Evolutionary conservation across 2,888 invertebrate genomes (phyloP).

Genomic region (Catotricha subobsoleta): DNA sequence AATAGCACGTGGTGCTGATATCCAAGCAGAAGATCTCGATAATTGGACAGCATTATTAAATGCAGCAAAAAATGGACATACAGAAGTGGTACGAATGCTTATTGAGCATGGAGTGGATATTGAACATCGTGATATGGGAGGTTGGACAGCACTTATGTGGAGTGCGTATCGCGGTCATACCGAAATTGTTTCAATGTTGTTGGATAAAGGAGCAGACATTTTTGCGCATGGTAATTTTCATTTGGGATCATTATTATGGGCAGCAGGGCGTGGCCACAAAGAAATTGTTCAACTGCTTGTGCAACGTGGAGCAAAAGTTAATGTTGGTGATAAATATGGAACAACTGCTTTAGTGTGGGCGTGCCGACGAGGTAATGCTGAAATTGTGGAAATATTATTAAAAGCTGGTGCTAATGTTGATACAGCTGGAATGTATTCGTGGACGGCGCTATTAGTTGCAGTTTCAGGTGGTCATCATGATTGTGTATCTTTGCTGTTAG

Average conservation of each 20-base stretch:
- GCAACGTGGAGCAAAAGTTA: slow-evolving; percentile 77
- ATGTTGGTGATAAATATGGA: slow-evolving; percentile 89
- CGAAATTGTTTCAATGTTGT: slow-evolving; percentile 53
- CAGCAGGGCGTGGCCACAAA: slow-evolving; percentile 77
- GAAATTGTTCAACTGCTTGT: slow-evolving; percentile 71
- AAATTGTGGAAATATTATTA: slow-evolving; percentile 65
- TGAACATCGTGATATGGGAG: slow-evolving; percentile 80
- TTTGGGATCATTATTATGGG: slow-evolving; percentile 80
- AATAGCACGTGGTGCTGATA: slow-evolving; percentile 79
- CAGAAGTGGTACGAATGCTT: slow-evolving; percentile 60
- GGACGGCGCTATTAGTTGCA: slow-evolving; percentile 69
- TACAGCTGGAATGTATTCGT: slow-evolving; percentile 92
- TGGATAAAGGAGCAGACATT: slow-evolving; percentile 80
- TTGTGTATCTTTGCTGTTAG: slow-evolving; percentile 56
- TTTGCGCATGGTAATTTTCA: slow-evolving; percentile 93
- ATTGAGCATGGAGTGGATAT: slow-evolving; percentile 70
- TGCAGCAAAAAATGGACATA: slow-evolving; percentile 77
- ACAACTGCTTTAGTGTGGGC: slow-evolving; percentile 96
- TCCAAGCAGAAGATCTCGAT: slow-evolving; percentile 79
- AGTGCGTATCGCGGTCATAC: slow-evolving; percentile 82
- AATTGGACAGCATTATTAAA: slow-evolving; percentile 84
- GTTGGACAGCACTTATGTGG: slow-evolving; percentile 97
- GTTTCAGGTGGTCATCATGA: slow-evolving; percentile 52
- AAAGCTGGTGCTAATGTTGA: slow-evolving; percentile 77
- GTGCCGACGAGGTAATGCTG: slow-evolving; percentile 71